Percentiles rank a stretch among this genome's conserved stretches.
Evolutionary conservation across 1,140 invertebrate genomes (phyloP).

Genomic region (Orchesella cincta): DNA sequence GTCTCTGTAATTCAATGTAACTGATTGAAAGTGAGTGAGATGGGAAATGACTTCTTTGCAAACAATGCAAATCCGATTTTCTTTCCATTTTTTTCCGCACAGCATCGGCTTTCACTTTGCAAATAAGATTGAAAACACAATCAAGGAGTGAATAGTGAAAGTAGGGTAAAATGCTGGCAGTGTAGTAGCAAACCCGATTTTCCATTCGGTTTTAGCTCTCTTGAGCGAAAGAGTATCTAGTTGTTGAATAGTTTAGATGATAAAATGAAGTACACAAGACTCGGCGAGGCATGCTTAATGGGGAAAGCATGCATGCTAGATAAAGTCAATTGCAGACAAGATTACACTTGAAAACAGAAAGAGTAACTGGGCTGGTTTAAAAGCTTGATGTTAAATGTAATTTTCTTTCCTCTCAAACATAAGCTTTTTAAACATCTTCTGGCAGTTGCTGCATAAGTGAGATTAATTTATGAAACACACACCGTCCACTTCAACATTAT

Average conservation of each 20-base stretch:
- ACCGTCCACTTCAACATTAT: no score
- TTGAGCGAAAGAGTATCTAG: background rate
- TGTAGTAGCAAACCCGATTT: background rate
- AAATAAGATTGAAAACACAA: background rate
- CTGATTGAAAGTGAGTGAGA: conserved; percentile 20
- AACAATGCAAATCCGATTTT: conserved; percentile 25
- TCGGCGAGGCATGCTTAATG: conserved; percentile 1
- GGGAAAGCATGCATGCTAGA: no score
- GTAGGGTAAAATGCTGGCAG: background rate
- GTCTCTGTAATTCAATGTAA: background rate
- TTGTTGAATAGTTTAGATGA: background rate
- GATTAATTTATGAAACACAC: no score
- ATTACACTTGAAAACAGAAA: no score
- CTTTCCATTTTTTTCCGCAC: no score
- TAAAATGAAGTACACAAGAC: conserved; percentile 2
- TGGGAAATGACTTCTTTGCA: conserved; percentile 21
- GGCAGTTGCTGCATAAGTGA: no score
- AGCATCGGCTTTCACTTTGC: background rate
- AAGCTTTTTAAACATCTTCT: no score
- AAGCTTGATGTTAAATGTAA: no score
- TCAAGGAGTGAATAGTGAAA: background rate
- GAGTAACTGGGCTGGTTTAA: no score
- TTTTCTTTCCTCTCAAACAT: no score
- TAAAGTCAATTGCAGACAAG: no score
- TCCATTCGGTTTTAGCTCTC: background rate